Base-by-base conservation (phyloP, 2,113 vertebrate species). In the Eira barbara region DNA sequence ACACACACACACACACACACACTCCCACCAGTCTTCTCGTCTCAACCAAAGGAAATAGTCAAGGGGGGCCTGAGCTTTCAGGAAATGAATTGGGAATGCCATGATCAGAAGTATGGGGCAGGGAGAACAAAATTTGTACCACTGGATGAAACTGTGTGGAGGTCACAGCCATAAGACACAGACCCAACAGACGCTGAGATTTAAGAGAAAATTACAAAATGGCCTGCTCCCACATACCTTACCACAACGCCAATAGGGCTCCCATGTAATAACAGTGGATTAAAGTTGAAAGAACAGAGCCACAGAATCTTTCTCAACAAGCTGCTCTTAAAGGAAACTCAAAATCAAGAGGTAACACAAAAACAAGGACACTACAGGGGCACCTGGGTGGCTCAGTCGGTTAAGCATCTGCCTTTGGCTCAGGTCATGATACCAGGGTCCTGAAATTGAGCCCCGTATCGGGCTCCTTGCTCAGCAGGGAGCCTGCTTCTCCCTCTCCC, bases 131-230 rank as follows among this genome's bases (percentile, higher is more conserved):
- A 95, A 31, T 49, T 61, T 47, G 34, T 29, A 76, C 42, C 59
- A 96, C 52, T 55, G 29, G 52, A 91, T 57, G 42, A 91, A 78
- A 88, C 69, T 8, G 74, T 86, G 34, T 89, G 65, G 95, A 69
- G 34, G 76, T 93, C 85, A 95, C 13, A 93, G 47, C 7, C 25
- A 78, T 55, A 82, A 93, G 86, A 93, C 67, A 95, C 45, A 74
- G 42, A 78, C 25, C 84, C 78, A 81, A 47, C 15, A 84, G 94
- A 94, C 61, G 84, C 79, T 65, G 49, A 57, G n/a, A 96, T 96
- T 97, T 88, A 87, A 95, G 52, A 87, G 42, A 83, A 80, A 36
- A 73, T 45, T 91, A n/a, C 61, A 89, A 82, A 96, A 73, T 71
- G 27, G 17, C 34, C 84, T 81, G 12, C 4, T 94, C 47, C 47